Base-by-base conservation (phyloP, 2,888 invertebrate species). In the Drosophila lutescens region DNA sequence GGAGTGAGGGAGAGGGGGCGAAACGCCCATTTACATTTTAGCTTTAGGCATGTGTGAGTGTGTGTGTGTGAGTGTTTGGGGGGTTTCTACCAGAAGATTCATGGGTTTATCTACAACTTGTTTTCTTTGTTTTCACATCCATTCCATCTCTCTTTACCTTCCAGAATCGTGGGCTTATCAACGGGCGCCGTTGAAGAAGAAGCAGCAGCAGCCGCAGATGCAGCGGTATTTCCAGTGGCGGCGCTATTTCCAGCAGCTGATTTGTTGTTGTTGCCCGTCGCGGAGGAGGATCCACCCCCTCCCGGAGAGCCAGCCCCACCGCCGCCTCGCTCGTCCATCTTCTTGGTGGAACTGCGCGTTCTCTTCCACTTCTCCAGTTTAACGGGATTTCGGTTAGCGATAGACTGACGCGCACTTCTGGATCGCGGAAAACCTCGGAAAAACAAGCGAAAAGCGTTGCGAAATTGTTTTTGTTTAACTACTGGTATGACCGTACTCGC, bases 301-400 rank as follows among this genome's bases (percentile, higher is more conserved):
- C 26, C 26, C 26, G 32, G 0, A 2, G 65, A 75, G 36, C 75
- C 75, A 30, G 67, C 61, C 53, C 75, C 78, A 51, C 86, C 78
- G 38, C 20, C 26, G 26, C 63, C 84, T 23, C 80, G 70, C 62
- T 74, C 80, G 74, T 89, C 90, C 90, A 90, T 90, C 78, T 86
- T 89, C 54, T 89, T 90, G 55, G 89, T 90, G 57, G 90, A 91
- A 59, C 76, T 81, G n/a, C 90, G 90, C n/a, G 90, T 90, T 91
- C 90, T 90, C 73, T 89, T 91, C 90, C 91, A 91, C 90, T 90
- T 90, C 91, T 90, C 90, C 90, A 90, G 90, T 76, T 90, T 90
- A 17, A 17, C 58, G 40, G 58, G 58, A 55, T 56, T 59, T 40
- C 20, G 6, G 6, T 13, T 40, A 13, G 12, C 12, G n/a, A 6